phyloP scores from a whole-genome alignment of 1,140 invertebrate species.

The Drosophila melanica region DNA sequence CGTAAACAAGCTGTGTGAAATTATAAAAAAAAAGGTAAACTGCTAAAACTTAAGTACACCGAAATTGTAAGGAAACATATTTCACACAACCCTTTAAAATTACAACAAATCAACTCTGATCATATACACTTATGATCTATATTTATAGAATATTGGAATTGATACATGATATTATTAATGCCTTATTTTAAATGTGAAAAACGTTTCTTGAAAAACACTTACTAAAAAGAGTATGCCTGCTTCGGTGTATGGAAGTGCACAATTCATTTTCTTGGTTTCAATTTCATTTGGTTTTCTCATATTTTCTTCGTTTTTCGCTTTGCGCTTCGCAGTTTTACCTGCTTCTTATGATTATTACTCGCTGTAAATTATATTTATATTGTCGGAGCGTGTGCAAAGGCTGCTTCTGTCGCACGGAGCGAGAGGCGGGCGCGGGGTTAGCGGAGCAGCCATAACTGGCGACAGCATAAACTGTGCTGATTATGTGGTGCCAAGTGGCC shows the following conservation, averaged over 20 bases:
- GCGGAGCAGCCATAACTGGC: conserved; percentile 34
- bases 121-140: too few species aligned
- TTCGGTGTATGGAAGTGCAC: background rate
- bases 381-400: conserved; percentile 45
- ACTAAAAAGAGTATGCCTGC: background rate
- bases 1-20: too few species aligned
- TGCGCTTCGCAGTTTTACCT: conserved; percentile 51
- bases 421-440: background rate
- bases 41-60: too few species aligned
- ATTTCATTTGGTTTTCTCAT: background rate
- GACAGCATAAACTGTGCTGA: conserved; percentile 66
- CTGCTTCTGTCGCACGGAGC: conserved; percentile 6
- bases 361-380: conserved; percentile 67
- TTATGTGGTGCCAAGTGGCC: conserved; percentile 56
- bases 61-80: too few species aligned
- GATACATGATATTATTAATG: too few species aligned
- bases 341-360: conserved; percentile 61
- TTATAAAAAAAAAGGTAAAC: too few species aligned
- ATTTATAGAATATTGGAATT: too few species aligned
- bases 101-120: too few species aligned
- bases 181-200: too few species aligned
- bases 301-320: background rate
- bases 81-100: too few species aligned
- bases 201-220: background rate
- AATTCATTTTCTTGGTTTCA: background rate